phyloP scores from a whole-genome alignment of 2,797 vertebrate genomes.

The Poecilia wingei region DNA sequence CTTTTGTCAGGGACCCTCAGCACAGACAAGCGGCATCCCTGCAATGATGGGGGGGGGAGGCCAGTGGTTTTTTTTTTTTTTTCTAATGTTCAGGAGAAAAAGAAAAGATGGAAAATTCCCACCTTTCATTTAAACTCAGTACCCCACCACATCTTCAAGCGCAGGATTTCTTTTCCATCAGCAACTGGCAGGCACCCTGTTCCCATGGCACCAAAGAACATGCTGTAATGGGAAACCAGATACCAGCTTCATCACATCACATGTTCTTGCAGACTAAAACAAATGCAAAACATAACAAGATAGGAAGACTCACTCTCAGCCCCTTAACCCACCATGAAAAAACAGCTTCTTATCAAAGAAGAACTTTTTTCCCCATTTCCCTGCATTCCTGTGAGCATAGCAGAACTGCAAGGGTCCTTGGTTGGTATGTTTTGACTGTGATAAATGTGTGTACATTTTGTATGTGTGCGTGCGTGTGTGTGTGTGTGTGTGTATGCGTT shows the following conservation, averaged over 20 bases:
- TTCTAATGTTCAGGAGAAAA: constrained; percentile 46
- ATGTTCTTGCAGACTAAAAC: constrained; percentile 72
- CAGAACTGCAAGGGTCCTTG: constrained; percentile 62
- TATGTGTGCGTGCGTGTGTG: constrained; percentile 20
- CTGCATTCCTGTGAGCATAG: constrained; percentile 53
- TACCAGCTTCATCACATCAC: constrained; percentile 68
- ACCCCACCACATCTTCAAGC: constrained; percentile 39
- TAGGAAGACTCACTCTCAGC: constrained; percentile 32
- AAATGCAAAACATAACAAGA: constrained; percentile 73
- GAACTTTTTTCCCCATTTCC: constrained; percentile 66
- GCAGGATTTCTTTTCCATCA: constrained; percentile 44
- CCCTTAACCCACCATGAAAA: constrained; percentile 57
- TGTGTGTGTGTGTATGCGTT: constrained; percentile 32
- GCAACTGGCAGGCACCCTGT: constrained; percentile 52
- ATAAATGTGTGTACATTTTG: constrained; percentile 51
- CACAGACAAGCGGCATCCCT: constrained; percentile 84
- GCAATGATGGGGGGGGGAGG: constrained; percentile 54
- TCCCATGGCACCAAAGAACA: constrained; percentile 65
- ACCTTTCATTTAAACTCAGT: constrained; percentile 24
- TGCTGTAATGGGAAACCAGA: constrained; percentile 78
- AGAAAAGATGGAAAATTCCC: constrained; percentile 54
- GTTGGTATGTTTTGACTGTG: constrained; percentile 73
- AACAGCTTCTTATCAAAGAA: constrained; percentile 74
- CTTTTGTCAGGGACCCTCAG: constrained; percentile 93
- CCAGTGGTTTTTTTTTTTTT: constrained; percentile 41